These are phyloP conservation scores for Metacarcinus magister DNA, from an alignment of 2,888 invertebrate genomes.

Conservation along the genomic window DNA sequence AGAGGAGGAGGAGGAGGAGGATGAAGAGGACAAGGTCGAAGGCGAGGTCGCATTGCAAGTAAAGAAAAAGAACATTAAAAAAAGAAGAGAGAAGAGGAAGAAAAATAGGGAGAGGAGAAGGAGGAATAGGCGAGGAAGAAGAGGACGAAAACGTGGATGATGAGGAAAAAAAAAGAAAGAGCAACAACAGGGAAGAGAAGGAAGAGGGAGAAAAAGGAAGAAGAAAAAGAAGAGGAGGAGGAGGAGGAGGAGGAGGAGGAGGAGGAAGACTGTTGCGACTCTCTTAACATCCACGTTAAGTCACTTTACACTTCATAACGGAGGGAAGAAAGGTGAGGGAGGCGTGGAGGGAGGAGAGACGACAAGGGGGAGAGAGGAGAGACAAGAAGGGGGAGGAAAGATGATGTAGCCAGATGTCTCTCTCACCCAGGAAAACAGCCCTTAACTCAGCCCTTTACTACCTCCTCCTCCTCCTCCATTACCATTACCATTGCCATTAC, in stretches of 20 bases:
- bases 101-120: background rate
- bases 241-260: background rate
- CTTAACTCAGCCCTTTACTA: background rate
- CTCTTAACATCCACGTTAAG: background rate
- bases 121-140: background rate
- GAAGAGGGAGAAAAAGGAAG: background rate
- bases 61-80: background rate
- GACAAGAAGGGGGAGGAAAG: background rate
- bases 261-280: background rate
- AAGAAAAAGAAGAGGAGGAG: background rate
- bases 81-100: background rate
- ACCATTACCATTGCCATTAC: background rate
- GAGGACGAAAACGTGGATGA: background rate
- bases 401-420: constrained; percentile 43
- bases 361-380: background rate
- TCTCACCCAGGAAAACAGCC: background rate
- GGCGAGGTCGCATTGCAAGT: no score
- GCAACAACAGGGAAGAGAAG: background rate
- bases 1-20: no score
- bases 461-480: background rate
- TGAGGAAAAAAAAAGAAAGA: background rate
- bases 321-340: background rate
- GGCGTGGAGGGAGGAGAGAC: background rate
- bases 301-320: constrained; percentile 36
- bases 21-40: no score